phyloP scores from a whole-genome alignment of 1,140 invertebrate genomes.

The Trachymyrmex septentrionalis region DNA sequence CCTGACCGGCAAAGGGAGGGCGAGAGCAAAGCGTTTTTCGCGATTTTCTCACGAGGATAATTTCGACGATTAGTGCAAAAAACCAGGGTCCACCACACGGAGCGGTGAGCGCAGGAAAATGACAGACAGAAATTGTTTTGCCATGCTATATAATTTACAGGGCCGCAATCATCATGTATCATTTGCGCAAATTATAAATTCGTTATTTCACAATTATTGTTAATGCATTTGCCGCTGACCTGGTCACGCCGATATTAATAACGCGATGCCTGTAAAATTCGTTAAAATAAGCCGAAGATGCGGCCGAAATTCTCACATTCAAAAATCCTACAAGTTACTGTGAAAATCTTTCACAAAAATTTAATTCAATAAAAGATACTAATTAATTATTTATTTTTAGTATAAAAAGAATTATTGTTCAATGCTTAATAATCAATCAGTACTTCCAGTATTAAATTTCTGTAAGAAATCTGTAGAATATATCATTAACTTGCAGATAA shows the following conservation, averaged over 20 bases:
- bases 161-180: conserved; percentile 83
- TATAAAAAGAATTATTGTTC: no score
- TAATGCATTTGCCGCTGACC: conserved; percentile 83
- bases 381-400: no score
- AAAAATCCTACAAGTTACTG: neutral
- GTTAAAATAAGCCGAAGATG: neutral
- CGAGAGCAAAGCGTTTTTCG: conserved; percentile 74
- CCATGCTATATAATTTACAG: conserved; percentile 83
- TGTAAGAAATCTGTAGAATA: no score
- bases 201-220: conserved; percentile 85
- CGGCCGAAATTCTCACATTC: neutral
- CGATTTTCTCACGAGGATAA: conserved; percentile 82
- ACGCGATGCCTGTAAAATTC: neutral
- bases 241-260: conserved; percentile 36
- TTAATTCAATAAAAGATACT: no score
- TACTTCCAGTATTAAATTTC: no score
- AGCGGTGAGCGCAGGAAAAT: conserved; percentile 71
- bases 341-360: no score
- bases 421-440: no score
- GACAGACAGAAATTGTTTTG: conserved; percentile 82
- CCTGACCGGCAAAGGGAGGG: conserved; percentile 29
- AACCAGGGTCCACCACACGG: conserved; percentile 63
- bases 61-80: conserved; percentile 79
- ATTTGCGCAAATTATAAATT: conserved; percentile 85
- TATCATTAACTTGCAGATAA: neutral